Conservation (phyloP, 2,888 invertebrate genomes). For the Asteroscopus sphinx region DNA sequence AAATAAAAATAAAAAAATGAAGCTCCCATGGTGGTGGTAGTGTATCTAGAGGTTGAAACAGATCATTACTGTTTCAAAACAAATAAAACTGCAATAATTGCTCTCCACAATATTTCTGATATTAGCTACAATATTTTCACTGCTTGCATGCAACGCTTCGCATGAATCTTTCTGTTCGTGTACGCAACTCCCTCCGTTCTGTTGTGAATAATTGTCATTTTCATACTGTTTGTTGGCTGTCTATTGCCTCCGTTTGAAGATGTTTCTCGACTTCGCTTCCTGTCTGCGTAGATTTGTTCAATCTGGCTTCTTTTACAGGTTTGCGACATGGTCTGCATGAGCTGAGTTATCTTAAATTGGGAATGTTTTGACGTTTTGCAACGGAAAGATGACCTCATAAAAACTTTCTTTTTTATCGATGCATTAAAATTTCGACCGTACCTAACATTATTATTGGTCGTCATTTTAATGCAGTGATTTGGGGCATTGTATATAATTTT, state of each 20-base stretch:
- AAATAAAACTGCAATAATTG: no score
- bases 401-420: not conserved
- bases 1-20: no score
- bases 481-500: not conserved
- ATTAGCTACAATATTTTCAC: slow-evolving; percentile 68
- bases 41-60: slow-evolving; percentile 24
- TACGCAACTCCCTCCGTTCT: slow-evolving; percentile 78
- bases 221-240: slow-evolving; percentile 78
- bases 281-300: slow-evolving; percentile 76
- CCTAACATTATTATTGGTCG: not conserved
- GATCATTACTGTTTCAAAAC: not conserved
- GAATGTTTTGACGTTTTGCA: slow-evolving; percentile 52
- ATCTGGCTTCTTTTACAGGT: slow-evolving; percentile 72
- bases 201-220: slow-evolving; percentile 83
- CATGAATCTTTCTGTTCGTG: slow-evolving; percentile 63
- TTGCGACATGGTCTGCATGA: slow-evolving; percentile 54
- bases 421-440: slow-evolving; percentile 19
- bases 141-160: slow-evolving; percentile 78
- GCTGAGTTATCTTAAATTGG: slow-evolving; percentile 34
- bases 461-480: slow-evolving; percentile 8
- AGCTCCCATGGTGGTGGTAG: slow-evolving; percentile 17
- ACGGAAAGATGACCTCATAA: not conserved
- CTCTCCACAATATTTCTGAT: slow-evolving; percentile 62
- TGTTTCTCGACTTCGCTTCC: slow-evolving; percentile 75
- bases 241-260: slow-evolving; percentile 71